Evolutionary conservation across 1,140 invertebrate species (phyloP).

Genomic region (Campoletis sonorensis): DNA sequence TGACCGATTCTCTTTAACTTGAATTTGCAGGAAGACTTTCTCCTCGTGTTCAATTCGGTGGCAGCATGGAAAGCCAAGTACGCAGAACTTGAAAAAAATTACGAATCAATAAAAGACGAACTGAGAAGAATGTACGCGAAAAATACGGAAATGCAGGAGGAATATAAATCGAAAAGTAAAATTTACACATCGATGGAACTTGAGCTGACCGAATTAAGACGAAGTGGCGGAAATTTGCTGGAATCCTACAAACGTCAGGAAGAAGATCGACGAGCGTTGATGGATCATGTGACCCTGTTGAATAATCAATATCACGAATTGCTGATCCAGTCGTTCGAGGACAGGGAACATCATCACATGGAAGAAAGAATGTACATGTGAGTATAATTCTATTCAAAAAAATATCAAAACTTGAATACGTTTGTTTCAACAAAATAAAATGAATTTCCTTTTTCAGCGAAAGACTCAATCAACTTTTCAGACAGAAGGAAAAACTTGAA

Average conservation of each 20-base stretch:
- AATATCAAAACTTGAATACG: no score
- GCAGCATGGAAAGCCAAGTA: slow-evolving; percentile 91
- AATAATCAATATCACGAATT: slow-evolving; percentile 95
- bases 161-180: slow-evolving; percentile 86
- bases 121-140: slow-evolving; percentile 87
- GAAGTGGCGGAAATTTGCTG: slow-evolving; percentile 90
- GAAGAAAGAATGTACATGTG: slow-evolving; percentile 92
- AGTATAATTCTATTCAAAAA: no score
- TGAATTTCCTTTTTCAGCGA: slow-evolving; percentile 83
- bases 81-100: slow-evolving; percentile 89
- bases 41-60: slow-evolving; percentile 88
- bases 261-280: slow-evolving; percentile 89
- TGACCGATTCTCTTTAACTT: no score
- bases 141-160: slow-evolving; percentile 89
- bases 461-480: slow-evolving; percentile 90
- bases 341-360: slow-evolving; percentile 94
- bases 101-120: slow-evolving; percentile 88
- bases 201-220: slow-evolving; percentile 89
- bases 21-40: slow-evolving; percentile 83
- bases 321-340: slow-evolving; percentile 91
- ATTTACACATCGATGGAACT: slow-evolving; percentile 87
- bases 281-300: slow-evolving; percentile 92
- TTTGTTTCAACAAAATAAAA: no score
- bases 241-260: slow-evolving; percentile 90
- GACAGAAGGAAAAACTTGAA: slow-evolving; percentile 97